Base-by-base conservation (phyloP, 1,140 invertebrate species). In the Gryllus bimaculatus region DNA sequence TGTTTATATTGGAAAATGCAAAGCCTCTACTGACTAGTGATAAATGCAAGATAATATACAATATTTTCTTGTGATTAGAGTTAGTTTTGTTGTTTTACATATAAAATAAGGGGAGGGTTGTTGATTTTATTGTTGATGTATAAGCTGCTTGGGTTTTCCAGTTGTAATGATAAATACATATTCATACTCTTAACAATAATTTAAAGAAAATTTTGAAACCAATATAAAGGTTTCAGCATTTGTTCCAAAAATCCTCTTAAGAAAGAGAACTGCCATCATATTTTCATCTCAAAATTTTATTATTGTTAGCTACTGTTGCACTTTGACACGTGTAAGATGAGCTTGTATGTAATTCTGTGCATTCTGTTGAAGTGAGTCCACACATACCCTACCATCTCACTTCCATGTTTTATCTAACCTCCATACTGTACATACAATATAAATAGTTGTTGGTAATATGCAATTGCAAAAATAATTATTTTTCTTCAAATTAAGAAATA, bases 401-500 rank as follows among this genome's bases (percentile, higher is more conserved):
- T 66, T 66, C 54, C 76, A 77, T 54, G 48, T 54, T 76, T 77
- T 77, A 77, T 21, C 47, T 20, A 48, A 18, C n/a, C 47, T 48
- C 48, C 48, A 48, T 77, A 48, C 18, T 77, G 76, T 77, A 77
- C 47, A 77, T 77, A 54, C 20, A 54, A 48, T 77, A 77, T 77
- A 77, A 54, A 77, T 77, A 77, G 48, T 54, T 54, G 76, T 54
- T 77, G 76, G 76, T 77, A 48, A 77, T 77, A 77, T 49, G 76
- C 76, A 76, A 48, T 76, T 77, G 48, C 18, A 77, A 77, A 77
- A 54, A 48, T 20, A 18, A n/a, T 77, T 48, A 48, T 77, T n/a
- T 77, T 77, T 21, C 47, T 39, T 66, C 18, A 10, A 66, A 66
- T 13, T 66, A 13, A 66, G 18, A 66, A 66, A 66, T 66, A 66